Base-by-base conservation (phyloP, 2,113 vertebrate genomes). In the Microtus ochrogaster region DNA sequence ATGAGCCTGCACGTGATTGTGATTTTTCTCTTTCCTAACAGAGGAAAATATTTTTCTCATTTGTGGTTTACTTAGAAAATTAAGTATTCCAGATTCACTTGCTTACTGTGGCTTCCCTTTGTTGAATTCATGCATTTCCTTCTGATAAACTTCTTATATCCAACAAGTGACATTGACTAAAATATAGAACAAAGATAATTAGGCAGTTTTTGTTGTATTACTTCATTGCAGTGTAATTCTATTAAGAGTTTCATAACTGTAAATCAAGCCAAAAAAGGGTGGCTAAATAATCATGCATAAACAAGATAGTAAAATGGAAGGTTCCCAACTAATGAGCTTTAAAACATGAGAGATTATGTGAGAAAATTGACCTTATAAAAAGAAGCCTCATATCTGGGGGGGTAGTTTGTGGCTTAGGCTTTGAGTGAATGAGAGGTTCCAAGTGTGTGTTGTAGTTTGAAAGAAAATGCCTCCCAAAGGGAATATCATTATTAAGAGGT, bases 181-280 rank as follows among this genome's bases (percentile, higher is more conserved):
- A 97, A 95, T 89, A 89, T 47, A 14, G 47, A 93, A 41, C 3
- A 44, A 95, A 90, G 77, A 68, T 41, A 90, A 36, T 61, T 74
- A 39, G 63, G 28, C 17, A 61, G 4, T 66, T 4, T 77, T 95
- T 96, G 68, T 89, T 47, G 65, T 91, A 95, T 96, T 95, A 93
- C 52, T 89, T 90, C 96, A 85, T 96, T 95, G 87, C 39, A 94
- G 93, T 36, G 95, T 90, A 91, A 95, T 90, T 91, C 39, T 21
- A 85, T 90, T 93, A 96, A 91, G 89, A 96, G 73, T 76, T 94
- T 70, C 70, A 73, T 68, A 78, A 85, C 68, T 5, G 14, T 88
- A 89, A 88, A 49, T 41, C 7, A 61, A 90, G 5, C 14, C n/a
- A 36, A 91, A 90, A 61, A 33, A 33, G n/a, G 61, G 24, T 19